Conservation (phyloP, 1,140 invertebrate species). For the Drosophila novamexicana region DNA sequence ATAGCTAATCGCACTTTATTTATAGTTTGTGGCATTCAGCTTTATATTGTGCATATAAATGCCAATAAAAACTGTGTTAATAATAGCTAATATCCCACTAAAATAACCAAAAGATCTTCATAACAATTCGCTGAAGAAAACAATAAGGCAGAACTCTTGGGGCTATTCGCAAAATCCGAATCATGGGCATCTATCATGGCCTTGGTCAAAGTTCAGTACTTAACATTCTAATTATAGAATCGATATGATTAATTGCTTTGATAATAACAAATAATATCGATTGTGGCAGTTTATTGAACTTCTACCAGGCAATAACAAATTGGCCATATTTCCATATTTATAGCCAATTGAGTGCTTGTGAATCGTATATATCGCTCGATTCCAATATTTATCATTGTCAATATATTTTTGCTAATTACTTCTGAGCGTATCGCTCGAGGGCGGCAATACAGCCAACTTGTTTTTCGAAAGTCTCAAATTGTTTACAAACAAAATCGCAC, state of each 20-base stretch:
- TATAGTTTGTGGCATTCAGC: slow-evolving; percentile 11
- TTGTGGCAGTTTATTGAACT: slow-evolving; percentile 8
- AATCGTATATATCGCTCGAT: slow-evolving; percentile 13
- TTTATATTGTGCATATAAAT: slow-evolving; percentile 2
- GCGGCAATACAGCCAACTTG: slow-evolving; percentile 8
- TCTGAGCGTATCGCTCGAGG: neutral
- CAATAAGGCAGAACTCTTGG: neutral
- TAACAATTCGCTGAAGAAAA: neutral
- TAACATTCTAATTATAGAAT: slow-evolving; percentile 20
- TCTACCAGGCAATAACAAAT: slow-evolving; percentile 3
- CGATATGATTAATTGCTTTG: slow-evolving; percentile 35
- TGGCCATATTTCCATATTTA: slow-evolving; percentile 35
- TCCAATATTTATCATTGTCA: slow-evolving; percentile 33
- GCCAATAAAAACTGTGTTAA: slow-evolving; percentile 11
- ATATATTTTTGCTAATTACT: slow-evolving; percentile 22
- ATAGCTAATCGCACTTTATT: slow-evolving; percentile 15
- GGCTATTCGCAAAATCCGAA: neutral
- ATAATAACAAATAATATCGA: slow-evolving; percentile 9
- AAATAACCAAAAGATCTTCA: neutral
- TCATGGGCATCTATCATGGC: neutral
- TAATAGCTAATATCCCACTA: slow-evolving; percentile 5
- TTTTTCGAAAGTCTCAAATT: slow-evolving; percentile 14
- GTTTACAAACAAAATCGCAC: slow-evolving; percentile 12
- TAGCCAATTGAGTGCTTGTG: slow-evolving; percentile 14
- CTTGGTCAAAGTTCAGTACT: slow-evolving; percentile 26